Evolutionary conservation across 2,113 vertebrate species (phyloP).

Genomic region (Spizaetus ornatus): DNA sequence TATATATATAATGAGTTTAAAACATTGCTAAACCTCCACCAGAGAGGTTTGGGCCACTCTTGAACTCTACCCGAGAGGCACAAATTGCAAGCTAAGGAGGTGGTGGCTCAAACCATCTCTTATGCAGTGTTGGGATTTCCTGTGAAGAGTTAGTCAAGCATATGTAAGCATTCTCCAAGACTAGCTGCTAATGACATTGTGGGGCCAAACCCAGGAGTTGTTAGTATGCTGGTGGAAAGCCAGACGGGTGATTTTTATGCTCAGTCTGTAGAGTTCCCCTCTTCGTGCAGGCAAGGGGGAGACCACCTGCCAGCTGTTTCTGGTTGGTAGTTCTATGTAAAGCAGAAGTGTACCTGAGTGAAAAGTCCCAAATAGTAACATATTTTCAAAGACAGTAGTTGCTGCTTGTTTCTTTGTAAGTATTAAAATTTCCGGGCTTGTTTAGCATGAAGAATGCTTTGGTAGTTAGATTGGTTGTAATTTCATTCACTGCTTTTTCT

Average conservation of each 20-base stretch:
- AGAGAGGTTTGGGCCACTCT: background rate
- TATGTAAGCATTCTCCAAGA: background rate
- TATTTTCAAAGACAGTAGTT: background rate
- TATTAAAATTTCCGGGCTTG: background rate
- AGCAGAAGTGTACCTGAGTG: background rate
- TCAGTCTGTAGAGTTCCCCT: background rate
- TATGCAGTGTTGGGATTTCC: background rate
- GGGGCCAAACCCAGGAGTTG: background rate
- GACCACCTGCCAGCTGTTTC: background rate
- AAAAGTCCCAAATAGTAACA: background rate
- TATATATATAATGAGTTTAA: background rate
- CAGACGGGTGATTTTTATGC: background rate
- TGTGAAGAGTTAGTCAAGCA: background rate
- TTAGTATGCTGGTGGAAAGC: background rate
- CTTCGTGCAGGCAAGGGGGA: background rate
- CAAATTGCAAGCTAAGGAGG: no score
- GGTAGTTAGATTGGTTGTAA: background rate
- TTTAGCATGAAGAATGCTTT: background rate
- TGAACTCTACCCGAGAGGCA: background rate
- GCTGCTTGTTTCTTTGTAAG: background rate
- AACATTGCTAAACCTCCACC: background rate
- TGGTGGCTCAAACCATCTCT: background rate
- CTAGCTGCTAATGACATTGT: fast-evolving
- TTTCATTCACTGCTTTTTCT: background rate
- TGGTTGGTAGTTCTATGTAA: background rate